phyloP scores from a whole-genome alignment of 2,888 invertebrate genomes.

The Hydrotaea diabolus region DNA sequence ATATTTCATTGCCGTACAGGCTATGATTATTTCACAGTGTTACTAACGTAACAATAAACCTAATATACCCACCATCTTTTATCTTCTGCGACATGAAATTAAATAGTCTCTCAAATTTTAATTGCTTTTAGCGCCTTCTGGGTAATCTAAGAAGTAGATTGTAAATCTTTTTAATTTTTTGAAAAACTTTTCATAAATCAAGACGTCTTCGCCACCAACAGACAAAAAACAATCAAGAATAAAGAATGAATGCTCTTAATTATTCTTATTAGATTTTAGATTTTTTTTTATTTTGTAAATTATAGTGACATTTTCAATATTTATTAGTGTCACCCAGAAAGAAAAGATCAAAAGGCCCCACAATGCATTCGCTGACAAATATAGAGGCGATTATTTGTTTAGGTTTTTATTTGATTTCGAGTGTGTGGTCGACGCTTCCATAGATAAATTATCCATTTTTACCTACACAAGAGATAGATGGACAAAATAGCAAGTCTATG shows the following conservation, averaged over 20 bases:
- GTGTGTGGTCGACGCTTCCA: not conserved
- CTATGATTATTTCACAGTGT: no score
- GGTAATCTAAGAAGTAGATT: not conserved
- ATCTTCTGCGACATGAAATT: no score
- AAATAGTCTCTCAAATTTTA: not conserved
- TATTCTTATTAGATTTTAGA: not conserved
- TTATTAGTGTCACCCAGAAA: conserved; percentile 6
- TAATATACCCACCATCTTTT: no score
- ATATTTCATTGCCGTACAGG: no score
- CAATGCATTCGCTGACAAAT: conserved; percentile 23
- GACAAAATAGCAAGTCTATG: not conserved
- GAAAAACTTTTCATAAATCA: not conserved
- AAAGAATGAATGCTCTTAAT: conserved; percentile 12
- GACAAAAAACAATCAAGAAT: not conserved
- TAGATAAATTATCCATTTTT: conserved; percentile 44
- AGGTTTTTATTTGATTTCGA: not conserved
- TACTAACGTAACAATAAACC: no score
- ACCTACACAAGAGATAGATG: not conserved
- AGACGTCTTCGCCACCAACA: not conserved
- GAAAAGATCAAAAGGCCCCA: conserved; percentile 14
- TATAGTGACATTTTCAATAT: conserved; percentile 23
- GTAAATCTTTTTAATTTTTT: not conserved
- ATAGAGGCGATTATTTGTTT: conserved; percentile 26
- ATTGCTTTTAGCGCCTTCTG: conserved; percentile 1
- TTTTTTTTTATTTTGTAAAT: not conserved